These are phyloP conservation scores for Anser brachyrhynchus DNA, from an alignment of 2,113 vertebrate species.

Conservation along the genomic window DNA sequence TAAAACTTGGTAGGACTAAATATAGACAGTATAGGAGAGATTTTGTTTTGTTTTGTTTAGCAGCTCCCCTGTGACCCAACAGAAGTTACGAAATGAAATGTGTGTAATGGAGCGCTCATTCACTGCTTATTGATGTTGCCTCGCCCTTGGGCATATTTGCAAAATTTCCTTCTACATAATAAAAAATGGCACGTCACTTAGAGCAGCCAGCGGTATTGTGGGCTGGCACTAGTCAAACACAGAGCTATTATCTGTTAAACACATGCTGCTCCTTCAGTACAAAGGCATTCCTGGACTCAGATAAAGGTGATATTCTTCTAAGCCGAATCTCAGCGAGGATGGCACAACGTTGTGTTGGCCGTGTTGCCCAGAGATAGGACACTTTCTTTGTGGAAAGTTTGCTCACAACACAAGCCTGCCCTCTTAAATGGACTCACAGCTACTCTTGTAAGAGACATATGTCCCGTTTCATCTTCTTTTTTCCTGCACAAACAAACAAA, in stretches of 20 bases:
- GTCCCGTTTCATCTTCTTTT: background rate
- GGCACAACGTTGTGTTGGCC: background rate
- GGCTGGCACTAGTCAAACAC: background rate
- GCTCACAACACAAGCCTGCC: background rate
- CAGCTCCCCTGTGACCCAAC: constrained; percentile 50
- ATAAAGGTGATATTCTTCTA: background rate
- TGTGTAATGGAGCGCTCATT: constrained; percentile 47
- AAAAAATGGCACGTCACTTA: constrained; percentile 24
- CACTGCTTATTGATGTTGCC: constrained; percentile 53
- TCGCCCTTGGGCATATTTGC: constrained; percentile 54
- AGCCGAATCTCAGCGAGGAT: accelerated
- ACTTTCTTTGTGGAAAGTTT: background rate
- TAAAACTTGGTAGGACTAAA: background rate
- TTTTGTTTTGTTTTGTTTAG: constrained; percentile 56
- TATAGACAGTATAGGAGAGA: background rate
- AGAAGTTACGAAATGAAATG: constrained; percentile 60
- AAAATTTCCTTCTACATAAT: constrained; percentile 56
- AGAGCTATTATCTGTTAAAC: background rate
- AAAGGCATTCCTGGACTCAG: background rate
- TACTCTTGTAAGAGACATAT: background rate
- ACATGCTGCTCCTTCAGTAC: background rate
- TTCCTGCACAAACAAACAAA: background rate
- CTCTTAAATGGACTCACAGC: background rate
- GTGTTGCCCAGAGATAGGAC: constrained; percentile 16
- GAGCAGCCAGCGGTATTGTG: background rate